phyloP scores from a whole-genome alignment of 2,888 invertebrate genomes.

The Trissonchulus latispiculum region DNA sequence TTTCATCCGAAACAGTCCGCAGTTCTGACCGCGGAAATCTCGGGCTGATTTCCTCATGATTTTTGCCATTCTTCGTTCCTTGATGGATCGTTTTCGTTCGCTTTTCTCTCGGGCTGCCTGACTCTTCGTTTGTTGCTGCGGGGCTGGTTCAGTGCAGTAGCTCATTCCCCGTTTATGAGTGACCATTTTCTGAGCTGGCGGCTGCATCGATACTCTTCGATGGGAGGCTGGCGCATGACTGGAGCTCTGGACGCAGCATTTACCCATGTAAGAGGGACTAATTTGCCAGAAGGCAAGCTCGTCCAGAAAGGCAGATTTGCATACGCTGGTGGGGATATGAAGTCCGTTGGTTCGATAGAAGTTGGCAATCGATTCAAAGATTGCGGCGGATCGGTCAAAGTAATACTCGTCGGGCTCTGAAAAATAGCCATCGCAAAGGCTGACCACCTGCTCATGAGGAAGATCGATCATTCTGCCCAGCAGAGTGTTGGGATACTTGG shows the following conservation, averaged over 20 bases:
- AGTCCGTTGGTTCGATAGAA: conserved; percentile 36
- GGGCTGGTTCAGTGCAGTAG: background rate
- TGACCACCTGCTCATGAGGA: background rate
- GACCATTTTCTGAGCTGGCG: too few relatives aligned
- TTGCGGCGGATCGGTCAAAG: conserved; percentile 37
- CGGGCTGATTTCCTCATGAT: background rate
- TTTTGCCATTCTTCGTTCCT: background rate
- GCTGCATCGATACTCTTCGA: background rate
- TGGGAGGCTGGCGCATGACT: background rate
- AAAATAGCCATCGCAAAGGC: conserved; percentile 18
- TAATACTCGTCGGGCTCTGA: conserved; percentile 38
- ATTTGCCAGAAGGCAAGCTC: conserved; percentile 14
- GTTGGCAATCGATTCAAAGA: conserved; percentile 38
- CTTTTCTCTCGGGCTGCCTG: background rate
- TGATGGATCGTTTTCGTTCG: background rate
- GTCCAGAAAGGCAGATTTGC: conserved; percentile 30
- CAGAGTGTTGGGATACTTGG: conserved; percentile 4
- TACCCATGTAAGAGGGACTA: background rate
- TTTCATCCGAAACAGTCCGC: background rate
- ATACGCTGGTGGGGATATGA: conserved; percentile 35
- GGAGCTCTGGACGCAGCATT: background rate
- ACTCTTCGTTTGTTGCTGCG: too few relatives aligned
- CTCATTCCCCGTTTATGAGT: background rate
- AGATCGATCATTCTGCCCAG: background rate
- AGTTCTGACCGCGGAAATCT: background rate